Percentiles rank a stretch among this genome's conserved stretches.
These are phyloP conservation scores for Geodia barretti DNA, from an alignment of 37 sponge, comb jelly and placozoan species.

Conservation along the genomic window DNA sequence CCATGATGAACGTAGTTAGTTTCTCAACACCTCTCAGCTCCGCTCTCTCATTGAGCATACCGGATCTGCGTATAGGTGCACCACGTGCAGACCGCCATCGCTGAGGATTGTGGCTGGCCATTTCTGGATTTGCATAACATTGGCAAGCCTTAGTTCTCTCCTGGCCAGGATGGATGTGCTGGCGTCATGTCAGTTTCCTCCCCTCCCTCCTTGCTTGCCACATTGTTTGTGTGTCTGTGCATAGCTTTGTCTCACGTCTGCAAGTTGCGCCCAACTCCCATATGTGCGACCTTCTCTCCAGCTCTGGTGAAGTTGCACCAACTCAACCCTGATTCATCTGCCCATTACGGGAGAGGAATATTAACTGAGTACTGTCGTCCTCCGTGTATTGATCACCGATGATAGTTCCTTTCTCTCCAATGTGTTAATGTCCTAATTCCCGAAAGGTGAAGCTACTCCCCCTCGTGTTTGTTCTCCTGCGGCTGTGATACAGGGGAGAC, in stretches of 20 bases:
- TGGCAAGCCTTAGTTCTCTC: slow-evolving; percentile 69
- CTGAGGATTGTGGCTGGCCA: slow-evolving; percentile 76
- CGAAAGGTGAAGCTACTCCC: slow-evolving; percentile 25
- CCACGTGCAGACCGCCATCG: slow-evolving; percentile 61
- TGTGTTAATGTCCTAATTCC: slow-evolving; percentile 65
- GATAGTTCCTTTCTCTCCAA: slow-evolving; percentile 90
- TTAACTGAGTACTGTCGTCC: slow-evolving; percentile 76
- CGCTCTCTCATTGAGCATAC: slow-evolving; percentile 66
- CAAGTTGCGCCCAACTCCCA: slow-evolving; percentile 79
- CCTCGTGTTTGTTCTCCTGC: background rate
- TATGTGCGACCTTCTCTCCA: slow-evolving; percentile 82
- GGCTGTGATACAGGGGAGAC: slow-evolving; percentile 34
- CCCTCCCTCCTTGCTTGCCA: background rate
- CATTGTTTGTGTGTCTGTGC: slow-evolving; percentile 21
- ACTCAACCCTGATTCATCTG: background rate
- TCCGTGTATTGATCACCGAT: slow-evolving; percentile 91
- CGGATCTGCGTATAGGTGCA: slow-evolving; percentile 59
- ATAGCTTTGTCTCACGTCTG: slow-evolving; percentile 87
- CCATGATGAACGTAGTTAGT: slow-evolving; percentile 83
- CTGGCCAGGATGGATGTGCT: slow-evolving; percentile 86
- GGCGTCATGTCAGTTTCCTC: slow-evolving; percentile 47
- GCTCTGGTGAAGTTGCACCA: slow-evolving; percentile 35
- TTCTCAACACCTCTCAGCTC: slow-evolving; percentile 71
- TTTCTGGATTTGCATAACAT: slow-evolving; percentile 89
- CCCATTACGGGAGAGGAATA: slow-evolving; percentile 60